Evolutionary conservation across 2,113 vertebrate species (phyloP).

Genomic region (Zosterops hypoxanthus): DNA sequence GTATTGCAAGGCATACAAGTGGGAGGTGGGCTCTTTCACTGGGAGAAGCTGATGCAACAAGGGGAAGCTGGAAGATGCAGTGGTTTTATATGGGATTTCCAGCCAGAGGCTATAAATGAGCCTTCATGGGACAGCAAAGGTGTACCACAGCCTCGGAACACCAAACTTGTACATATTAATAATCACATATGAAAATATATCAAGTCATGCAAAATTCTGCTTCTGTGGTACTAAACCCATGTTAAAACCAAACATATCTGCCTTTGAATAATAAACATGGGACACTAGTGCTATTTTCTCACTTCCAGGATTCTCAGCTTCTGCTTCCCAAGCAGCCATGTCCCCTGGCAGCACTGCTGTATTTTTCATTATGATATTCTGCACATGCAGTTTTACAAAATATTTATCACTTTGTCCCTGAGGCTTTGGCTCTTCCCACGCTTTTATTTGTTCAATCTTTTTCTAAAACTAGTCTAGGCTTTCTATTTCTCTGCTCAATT

Average conservation of each 20-base stretch:
- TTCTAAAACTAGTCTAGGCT: neutral
- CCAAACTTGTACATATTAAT: neutral
- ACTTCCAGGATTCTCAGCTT: neutral
- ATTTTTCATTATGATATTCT: slow-evolving; percentile 23
- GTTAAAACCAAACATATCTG: neutral
- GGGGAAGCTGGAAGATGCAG: neutral
- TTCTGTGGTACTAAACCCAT: neutral
- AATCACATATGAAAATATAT: neutral
- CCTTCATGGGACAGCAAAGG: neutral
- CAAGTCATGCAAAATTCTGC: neutral
- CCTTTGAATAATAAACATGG: neutral
- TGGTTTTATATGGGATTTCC: neutral
- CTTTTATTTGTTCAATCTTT: neutral
- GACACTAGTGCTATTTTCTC: neutral
- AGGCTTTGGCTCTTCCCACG: neutral
- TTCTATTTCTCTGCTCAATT: neutral
- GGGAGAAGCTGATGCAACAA: neutral
- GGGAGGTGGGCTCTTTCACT: neutral
- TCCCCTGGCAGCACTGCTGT: neutral
- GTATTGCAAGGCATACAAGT: neutral
- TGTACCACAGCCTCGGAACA: neutral
- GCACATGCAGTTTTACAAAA: neutral
- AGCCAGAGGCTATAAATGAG: neutral
- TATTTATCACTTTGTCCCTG: neutral
- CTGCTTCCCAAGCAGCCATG: neutral